Evolutionary conservation across 2,113 vertebrate species (phyloP).

Genomic region (Patagioenas fasciata): DNA sequence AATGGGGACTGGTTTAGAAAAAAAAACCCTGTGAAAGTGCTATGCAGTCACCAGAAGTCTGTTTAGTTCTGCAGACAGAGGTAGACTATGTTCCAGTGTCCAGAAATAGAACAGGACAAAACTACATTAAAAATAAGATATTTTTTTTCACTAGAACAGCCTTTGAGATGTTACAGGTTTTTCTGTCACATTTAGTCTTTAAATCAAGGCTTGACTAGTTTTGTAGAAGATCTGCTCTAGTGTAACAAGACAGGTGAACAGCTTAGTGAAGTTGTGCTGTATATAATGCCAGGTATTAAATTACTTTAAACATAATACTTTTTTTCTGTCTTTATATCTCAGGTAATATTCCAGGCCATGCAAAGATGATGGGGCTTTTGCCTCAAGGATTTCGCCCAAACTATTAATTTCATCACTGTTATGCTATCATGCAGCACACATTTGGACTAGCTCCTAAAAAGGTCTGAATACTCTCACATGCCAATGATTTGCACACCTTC

Average conservation of each 20-base stretch:
- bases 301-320: neutral
- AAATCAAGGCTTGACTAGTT: neutral
- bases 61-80: neutral
- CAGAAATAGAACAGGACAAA: neutral
- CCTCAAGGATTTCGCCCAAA: neutral
- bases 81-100: neutral
- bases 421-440: neutral
- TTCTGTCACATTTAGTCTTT: neutral
- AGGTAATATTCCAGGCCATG: neutral
- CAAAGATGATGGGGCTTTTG: neutral
- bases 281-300: neutral
- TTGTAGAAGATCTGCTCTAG: neutral
- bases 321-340: neutral
- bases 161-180: neutral
- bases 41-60: neutral
- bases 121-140: neutral
- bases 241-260: neutral
- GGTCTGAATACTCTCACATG: neutral
- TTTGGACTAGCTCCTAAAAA: neutral
- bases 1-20: neutral
- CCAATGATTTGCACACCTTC: neutral
- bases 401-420: neutral
- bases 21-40: neutral
- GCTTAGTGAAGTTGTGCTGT: neutral
- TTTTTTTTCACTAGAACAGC: neutral